These are phyloP conservation scores for Chrysaora quinquecirrha DNA, from an alignment of 30 jellyfish, hydroid and myxozoan species.

Conservation along the genomic window DNA sequence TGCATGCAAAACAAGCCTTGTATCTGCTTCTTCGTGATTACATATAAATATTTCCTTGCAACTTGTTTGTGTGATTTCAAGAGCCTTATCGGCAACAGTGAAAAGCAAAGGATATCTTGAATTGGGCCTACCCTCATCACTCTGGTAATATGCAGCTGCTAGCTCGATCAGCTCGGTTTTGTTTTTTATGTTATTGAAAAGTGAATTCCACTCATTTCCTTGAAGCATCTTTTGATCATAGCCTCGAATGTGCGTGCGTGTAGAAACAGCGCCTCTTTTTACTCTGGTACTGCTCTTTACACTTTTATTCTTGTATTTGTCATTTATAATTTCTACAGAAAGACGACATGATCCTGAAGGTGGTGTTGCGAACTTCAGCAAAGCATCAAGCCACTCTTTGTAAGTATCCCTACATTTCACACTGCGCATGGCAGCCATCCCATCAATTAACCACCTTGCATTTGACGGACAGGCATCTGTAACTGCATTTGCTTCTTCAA, in stretches of 20 bases:
- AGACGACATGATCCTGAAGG: constrained; percentile 2
- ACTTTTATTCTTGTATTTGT: background rate
- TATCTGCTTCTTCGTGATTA: constrained; percentile 24
- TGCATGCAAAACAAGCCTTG: constrained; percentile 37
- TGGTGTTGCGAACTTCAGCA: constrained; percentile 11
- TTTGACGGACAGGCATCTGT: constrained; percentile 23
- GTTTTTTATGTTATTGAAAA: constrained; percentile 15
- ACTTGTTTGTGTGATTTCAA: background rate
- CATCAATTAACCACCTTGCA: too few relatives aligned
- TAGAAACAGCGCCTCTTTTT: background rate
- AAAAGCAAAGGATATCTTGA: background rate
- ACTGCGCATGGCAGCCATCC: constrained; percentile 34
- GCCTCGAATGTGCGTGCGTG: constrained; percentile 11
- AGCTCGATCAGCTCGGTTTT: constrained; percentile 6
- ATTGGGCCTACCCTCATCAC: background rate
- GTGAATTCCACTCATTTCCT: constrained; percentile 27
- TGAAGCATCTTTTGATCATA: constrained; percentile 28
- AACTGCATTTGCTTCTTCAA: constrained; percentile 27
- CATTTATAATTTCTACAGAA: constrained; percentile 27
- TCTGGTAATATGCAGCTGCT: constrained; percentile 22
- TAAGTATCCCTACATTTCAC: constrained; percentile 15
- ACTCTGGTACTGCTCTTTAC: constrained; percentile 2
- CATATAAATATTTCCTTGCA: background rate
- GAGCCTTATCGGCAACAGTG: background rate
- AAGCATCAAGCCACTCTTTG: constrained; percentile 17